These are phyloP conservation scores for Pectinophora gossypiella DNA, from an alignment of 1,140 invertebrate species.

Conservation along the genomic window DNA sequence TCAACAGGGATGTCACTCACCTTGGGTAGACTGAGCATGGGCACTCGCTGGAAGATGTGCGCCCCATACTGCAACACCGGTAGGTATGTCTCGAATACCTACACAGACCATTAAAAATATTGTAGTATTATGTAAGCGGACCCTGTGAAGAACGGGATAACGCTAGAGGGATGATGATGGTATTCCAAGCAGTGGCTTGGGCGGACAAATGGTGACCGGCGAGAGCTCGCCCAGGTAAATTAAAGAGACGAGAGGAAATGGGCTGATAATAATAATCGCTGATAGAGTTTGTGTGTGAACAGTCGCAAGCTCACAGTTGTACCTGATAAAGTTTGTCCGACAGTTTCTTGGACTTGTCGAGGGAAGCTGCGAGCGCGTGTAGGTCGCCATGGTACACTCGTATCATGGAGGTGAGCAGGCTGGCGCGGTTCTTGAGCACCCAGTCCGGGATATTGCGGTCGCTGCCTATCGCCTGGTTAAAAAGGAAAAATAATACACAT, in stretches of 20 bases:
- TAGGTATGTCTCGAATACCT: slow-evolving; percentile 88
- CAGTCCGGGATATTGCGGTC: slow-evolving; percentile 89
- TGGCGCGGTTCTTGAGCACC: slow-evolving; percentile 84
- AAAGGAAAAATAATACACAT: not conserved
- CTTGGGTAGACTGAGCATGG: slow-evolving; percentile 86
- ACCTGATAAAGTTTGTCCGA: slow-evolving; percentile 84
- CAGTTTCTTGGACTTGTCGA: slow-evolving; percentile 79
- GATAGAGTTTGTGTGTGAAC: no score
- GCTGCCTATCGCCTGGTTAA: slow-evolving; percentile 84
- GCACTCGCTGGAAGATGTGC: slow-evolving; percentile 86
- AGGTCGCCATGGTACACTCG: slow-evolving; percentile 88
- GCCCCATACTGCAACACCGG: slow-evolving; percentile 86
- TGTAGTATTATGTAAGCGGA: no score
- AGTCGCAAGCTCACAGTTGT: no score
- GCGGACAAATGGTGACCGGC: no score
- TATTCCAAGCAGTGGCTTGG: no score
- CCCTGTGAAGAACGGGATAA: no score
- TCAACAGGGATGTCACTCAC: slow-evolving; percentile 54
- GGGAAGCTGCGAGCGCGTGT: slow-evolving; percentile 78
- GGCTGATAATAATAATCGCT: no score
- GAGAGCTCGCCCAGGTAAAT: no score
- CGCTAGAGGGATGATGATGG: no score
- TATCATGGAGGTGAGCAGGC: slow-evolving; percentile 82
- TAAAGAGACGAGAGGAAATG: no score
- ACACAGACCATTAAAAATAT: not conserved